Evolutionary conservation across 2,113 vertebrate genomes (phyloP).

Genomic region (Okapia johnstoni): DNA sequence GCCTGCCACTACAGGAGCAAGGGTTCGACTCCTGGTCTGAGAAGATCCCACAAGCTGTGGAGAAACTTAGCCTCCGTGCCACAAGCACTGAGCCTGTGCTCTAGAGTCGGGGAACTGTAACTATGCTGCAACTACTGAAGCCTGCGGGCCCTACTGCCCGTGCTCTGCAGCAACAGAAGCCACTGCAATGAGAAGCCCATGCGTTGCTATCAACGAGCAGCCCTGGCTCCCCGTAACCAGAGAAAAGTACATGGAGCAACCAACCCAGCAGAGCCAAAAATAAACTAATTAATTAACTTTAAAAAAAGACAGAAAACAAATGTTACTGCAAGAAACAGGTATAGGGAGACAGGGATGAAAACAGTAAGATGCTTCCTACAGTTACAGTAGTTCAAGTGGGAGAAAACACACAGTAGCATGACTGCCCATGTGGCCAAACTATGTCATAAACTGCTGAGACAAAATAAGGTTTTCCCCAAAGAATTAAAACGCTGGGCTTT

Average conservation of each 20-base stretch:
- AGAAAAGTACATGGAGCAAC: background rate
- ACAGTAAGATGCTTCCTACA: background rate
- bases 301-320: background rate
- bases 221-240: background rate
- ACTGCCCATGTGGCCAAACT: background rate
- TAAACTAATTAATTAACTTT: fast-evolving
- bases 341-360: background rate
- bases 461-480: background rate
- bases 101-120: background rate
- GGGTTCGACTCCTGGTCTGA: background rate
- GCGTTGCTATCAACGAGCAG: fast-evolving
- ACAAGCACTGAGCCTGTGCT: background rate
- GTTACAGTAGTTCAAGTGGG: background rate
- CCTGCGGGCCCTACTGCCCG: fast-evolving
- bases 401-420: background rate
- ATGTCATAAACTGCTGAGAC: background rate
- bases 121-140: background rate
- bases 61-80: background rate
- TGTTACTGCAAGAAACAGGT: background rate
- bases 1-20: background rate
- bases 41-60: background rate
- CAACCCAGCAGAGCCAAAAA: background rate
- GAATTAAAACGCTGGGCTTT: background rate
- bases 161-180: background rate
- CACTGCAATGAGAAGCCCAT: background rate